Evolutionary conservation across 2,113 vertebrate species (phyloP), one percentile per base, ranked within the genome.

Genomic region (Murina feae): DNA sequence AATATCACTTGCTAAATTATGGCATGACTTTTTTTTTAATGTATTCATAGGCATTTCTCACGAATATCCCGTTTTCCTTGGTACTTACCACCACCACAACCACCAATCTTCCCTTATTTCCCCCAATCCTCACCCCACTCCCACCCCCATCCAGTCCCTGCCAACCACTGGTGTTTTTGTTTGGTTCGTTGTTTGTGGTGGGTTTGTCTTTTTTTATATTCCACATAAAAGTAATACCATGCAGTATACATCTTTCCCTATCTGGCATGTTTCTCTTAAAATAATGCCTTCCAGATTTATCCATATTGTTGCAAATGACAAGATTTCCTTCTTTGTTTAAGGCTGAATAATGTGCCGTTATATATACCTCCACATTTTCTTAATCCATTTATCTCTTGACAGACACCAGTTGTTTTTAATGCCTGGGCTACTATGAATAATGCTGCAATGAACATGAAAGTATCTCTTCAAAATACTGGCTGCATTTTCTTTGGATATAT

Each of bases 21-120:
- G 66, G 2, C 47, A 72, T 90, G 9, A 88, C 79, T 71, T 93
- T 84, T 94, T 35, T 68, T 35, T 20, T 94, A 93, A 80, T 83
- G 14, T 28, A 39, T 93, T 83, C 12, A 5, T 53, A 13, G 60
- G 5, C 42, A 66, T 58, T 49, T n/a, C n/a, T 65, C 39, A 55
- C 17, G 10, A 75, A 44, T 83, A n/a, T 66, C 28, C 78, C 25
- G 6, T 37, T 75, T 49, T 76, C 5, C 21, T 74, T 39, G 21
- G 23, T 35, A 72, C 42, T 28, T 44, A 9, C 44, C 44, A 44
- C 44, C 44, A 44, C 44, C 44, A 44, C n/a, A n/a, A n/a, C 37
- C n/a, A 58, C 53, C 74, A 79, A 44, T 28, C 17, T 35, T 35
- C 23, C 63, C 81, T 21, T 68, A 42, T 86, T 37, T 60, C 58